These are phyloP conservation scores for Hedychridium roseum DNA, from an alignment of 2,888 invertebrate genomes.

Conservation along the genomic window DNA sequence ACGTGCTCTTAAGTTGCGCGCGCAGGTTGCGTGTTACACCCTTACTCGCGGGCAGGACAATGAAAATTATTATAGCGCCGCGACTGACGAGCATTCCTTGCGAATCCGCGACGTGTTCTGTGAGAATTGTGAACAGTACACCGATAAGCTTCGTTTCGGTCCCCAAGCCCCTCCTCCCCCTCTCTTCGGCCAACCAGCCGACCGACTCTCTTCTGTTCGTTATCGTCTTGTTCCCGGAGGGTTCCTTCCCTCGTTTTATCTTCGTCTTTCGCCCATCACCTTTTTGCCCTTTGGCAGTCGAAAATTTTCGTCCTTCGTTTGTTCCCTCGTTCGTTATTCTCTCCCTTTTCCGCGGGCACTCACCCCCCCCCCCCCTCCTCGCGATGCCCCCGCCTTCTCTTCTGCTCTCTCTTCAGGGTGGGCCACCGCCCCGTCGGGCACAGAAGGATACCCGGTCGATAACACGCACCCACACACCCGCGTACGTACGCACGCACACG, in stretches of 20 bases:
- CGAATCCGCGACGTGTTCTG: too few species aligned
- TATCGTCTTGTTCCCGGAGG: constrained; percentile 2
- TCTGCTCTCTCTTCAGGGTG: constrained; percentile 39
- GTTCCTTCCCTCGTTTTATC: constrained; percentile 19
- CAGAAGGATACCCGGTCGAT: constrained; percentile 56
- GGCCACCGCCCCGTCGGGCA: constrained; percentile 43
- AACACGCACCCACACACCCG: constrained; percentile 49
- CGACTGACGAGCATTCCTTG: too few species aligned
- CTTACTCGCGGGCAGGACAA: too few species aligned
- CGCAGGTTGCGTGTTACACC: too few species aligned
- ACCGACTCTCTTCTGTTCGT: constrained; percentile 8
- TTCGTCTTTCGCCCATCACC: constrained; percentile 22
- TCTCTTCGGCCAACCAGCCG: constrained; percentile 8
- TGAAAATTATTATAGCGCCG: too few species aligned
- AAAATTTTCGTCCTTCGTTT: too few species aligned
- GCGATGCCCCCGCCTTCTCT: not conserved
- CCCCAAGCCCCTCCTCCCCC: constrained; percentile 8
- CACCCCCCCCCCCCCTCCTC: constrained; percentile 8
- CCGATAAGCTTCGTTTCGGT: too few species aligned
- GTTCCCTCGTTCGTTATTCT: constrained; percentile 12
- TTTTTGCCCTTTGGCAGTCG: constrained; percentile 6
- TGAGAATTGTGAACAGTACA: too few species aligned
- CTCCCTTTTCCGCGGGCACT: constrained; percentile 14
- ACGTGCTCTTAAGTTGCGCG: too few species aligned
- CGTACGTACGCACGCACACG: constrained; percentile 14